A percentile compares a stretch with the other conserved stretches of the same genome.
phyloP scores from a whole-genome alignment of 2,888 invertebrate genomes.

The Lysandra bellargus region DNA sequence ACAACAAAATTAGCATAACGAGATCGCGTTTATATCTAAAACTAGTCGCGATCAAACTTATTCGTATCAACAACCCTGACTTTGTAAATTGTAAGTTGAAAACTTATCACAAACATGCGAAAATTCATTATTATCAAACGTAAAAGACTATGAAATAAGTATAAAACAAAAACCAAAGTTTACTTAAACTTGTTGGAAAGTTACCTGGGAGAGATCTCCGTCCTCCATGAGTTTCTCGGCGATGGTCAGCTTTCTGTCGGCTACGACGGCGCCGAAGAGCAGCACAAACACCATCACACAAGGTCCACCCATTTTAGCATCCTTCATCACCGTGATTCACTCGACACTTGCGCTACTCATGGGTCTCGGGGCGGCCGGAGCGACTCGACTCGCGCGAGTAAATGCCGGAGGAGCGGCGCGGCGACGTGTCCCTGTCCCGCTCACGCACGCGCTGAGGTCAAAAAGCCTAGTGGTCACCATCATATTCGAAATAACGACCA shows the following conservation, averaged over 20 bases:
- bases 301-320: constrained; percentile 57
- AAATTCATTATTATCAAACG: neutral
- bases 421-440: constrained; percentile 53
- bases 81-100: neutral
- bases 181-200: constrained; percentile 43
- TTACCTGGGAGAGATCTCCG: constrained; percentile 84
- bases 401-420: constrained; percentile 67
- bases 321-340: constrained; percentile 46
- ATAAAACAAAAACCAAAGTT: constrained; percentile 9
- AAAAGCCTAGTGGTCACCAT: constrained; percentile 53
- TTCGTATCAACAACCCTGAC: neutral
- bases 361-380: constrained; percentile 52
- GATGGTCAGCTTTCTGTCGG: constrained; percentile 75
- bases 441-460: constrained; percentile 51
- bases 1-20: constrained; percentile 23
- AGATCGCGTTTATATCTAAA: neutral
- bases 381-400: constrained; percentile 57
- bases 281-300: constrained; percentile 70
- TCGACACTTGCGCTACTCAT: constrained; percentile 66
- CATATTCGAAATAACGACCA: constrained; percentile 51
- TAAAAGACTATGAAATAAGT: too few species aligned
- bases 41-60: neutral
- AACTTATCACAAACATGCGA: neutral
- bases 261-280: constrained; percentile 55
- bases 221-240: constrained; percentile 83